Percentiles rank a stretch among this genome's conserved stretches.
phyloP scores from a whole-genome alignment of 2,797 vertebrate species.

The Aphelocoma californica region DNA sequence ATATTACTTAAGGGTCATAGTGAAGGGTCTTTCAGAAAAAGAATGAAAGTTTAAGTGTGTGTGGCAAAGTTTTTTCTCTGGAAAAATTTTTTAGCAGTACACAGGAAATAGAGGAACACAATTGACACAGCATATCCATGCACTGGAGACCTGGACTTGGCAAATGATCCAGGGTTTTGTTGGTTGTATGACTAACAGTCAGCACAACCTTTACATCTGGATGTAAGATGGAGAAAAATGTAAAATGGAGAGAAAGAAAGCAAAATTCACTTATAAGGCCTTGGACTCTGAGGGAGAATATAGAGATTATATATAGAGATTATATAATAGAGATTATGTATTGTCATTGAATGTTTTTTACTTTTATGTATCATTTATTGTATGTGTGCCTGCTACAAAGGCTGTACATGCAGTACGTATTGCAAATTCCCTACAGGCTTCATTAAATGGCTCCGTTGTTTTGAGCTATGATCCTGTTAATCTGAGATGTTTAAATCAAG shows the following conservation, averaged over 20 bases:
- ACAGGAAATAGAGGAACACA: not conserved
- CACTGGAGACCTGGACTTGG: not conserved
- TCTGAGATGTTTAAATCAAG: not conserved
- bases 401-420: not conserved
- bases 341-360: not conserved
- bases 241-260: not conserved
- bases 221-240: not conserved
- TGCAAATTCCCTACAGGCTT: not conserved
- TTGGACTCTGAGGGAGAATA: not conserved
- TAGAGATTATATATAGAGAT: not conserved
- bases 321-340: not conserved
- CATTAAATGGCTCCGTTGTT: not conserved
- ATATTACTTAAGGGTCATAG: not conserved
- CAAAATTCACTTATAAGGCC: not conserved
- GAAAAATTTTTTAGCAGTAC: accelerated
- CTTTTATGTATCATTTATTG: not conserved
- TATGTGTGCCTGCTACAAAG: not conserved
- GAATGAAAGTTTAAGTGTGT: not conserved
- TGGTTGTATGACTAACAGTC: accelerated
- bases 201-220: not conserved
- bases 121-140: not conserved
- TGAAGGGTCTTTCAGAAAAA: not conserved
- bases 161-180: not conserved
- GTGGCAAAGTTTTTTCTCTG: not conserved
- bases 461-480: not conserved